A percentile compares a stretch with the other conserved stretches of the same genome.
Evolutionary conservation across 2,888 invertebrate genomes (phyloP).

Genomic region (Melitaea athalia): DNA sequence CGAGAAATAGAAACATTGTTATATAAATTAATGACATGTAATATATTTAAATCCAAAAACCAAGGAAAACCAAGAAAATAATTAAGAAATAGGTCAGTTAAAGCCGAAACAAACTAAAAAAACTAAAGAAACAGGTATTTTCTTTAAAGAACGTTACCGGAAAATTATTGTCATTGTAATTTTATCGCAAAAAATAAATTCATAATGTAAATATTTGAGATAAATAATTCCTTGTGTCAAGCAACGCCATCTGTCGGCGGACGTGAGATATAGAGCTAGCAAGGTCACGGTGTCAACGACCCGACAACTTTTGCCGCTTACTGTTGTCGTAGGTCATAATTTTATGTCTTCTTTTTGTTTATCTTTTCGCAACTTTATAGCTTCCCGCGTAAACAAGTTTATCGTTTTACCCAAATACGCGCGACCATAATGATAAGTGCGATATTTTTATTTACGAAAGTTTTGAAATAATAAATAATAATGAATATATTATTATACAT

Average conservation of each 20-base stretch:
- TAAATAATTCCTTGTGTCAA: constrained; percentile 34
- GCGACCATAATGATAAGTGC: background rate
- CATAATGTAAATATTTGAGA: constrained; percentile 19
- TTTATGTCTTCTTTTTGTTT: constrained; percentile 83
- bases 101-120: too few relatives aligned
- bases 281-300: constrained; percentile 81
- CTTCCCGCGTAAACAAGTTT: constrained; percentile 67
- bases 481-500: too few relatives aligned
- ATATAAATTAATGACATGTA: too few relatives aligned
- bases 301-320: constrained; percentile 81
- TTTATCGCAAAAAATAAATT: background rate
- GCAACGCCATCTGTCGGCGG: constrained; percentile 68
- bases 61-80: too few relatives aligned
- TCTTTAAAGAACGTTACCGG: background rate
- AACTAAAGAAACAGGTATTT: background rate
- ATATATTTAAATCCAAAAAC: too few relatives aligned
- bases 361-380: constrained; percentile 81
- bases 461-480: background rate
- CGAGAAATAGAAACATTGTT: too few relatives aligned
- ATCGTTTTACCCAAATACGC: constrained; percentile 31
- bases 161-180: background rate
- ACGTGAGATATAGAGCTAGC: constrained; percentile 51
- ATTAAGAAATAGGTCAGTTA: too few relatives aligned
- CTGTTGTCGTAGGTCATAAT: constrained; percentile 83
- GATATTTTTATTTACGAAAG: constrained; percentile 7